Percentiles rank a stretch among this genome's conserved stretches.
phyloP scores from a whole-genome alignment of 2,797 vertebrate genomes.

The Takifugu ocellatus region DNA sequence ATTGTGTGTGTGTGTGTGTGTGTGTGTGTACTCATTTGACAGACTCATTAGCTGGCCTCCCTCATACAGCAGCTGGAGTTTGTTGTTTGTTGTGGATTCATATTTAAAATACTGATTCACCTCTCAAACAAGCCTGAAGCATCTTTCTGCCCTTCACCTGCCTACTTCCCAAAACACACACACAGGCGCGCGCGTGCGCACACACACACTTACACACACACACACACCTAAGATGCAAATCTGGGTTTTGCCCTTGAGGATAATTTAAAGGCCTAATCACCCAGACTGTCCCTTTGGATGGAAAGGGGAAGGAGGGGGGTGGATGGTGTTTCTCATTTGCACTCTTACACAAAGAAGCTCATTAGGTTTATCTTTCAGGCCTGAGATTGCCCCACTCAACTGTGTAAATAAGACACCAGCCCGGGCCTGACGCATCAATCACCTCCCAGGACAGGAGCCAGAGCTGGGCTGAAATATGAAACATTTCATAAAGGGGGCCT shows the following conservation, averaged over 20 bases:
- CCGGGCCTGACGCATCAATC: slow-evolving; percentile 66
- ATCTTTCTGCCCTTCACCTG: slow-evolving; percentile 74
- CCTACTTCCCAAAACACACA: slow-evolving; percentile 55
- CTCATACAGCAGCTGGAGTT: slow-evolving; percentile 45
- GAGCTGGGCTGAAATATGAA: slow-evolving; percentile 65
- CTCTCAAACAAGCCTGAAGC: slow-evolving; percentile 64
- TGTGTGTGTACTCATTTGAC: slow-evolving; percentile 22
- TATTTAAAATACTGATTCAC: slow-evolving; percentile 47
- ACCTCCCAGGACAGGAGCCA: slow-evolving; percentile 70
- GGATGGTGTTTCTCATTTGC: slow-evolving; percentile 92
- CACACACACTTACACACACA: slow-evolving; percentile 37
- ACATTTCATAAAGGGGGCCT: slow-evolving; percentile 62
- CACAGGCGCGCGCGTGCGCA: slow-evolving; percentile 13
- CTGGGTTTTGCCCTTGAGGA: slow-evolving; percentile 99
- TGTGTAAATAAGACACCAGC: slow-evolving; percentile 82
- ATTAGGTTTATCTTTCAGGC: slow-evolving; percentile 95
- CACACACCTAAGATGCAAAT: slow-evolving; percentile 91
- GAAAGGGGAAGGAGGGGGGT: slow-evolving; percentile 70
- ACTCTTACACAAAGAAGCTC: slow-evolving; percentile 97
- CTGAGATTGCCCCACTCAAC: slow-evolving; percentile 85
- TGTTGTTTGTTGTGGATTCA: slow-evolving; percentile 57
- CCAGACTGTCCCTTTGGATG: slow-evolving; percentile 77
- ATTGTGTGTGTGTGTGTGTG: slow-evolving; percentile 14
- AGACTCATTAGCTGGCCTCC: slow-evolving; percentile 29
- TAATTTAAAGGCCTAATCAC: slow-evolving; percentile 99